phyloP scores from a whole-genome alignment of 2,113 vertebrate genomes.

The Pogonocichla stellata region DNA sequence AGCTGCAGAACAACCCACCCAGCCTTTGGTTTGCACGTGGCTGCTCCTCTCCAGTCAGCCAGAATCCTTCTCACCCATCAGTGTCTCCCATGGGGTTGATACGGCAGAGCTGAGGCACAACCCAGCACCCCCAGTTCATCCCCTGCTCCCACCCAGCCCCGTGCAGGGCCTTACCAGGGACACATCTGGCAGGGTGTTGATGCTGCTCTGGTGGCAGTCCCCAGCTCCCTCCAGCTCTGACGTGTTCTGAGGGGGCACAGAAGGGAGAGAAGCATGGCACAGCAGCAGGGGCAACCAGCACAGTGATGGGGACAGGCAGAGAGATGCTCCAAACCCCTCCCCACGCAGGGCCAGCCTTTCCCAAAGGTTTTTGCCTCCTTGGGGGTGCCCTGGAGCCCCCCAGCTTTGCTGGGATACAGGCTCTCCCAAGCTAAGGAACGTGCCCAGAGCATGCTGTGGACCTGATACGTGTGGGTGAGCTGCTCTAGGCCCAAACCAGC shows the following conservation, averaged over 20 bases:
- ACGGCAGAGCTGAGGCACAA: neutral
- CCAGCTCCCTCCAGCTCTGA: constrained; percentile 81
- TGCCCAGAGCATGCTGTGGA: neutral
- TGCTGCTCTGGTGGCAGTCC: constrained; percentile 73
- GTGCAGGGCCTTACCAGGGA: constrained; percentile 85
- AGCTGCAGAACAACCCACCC: neutral
- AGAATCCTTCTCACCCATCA: neutral
- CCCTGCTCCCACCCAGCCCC: neutral
- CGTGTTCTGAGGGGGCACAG: constrained; percentile 80
- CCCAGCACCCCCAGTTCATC: neutral
- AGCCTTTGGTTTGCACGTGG: neutral
- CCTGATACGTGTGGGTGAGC: neutral
- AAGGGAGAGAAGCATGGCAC: neutral
- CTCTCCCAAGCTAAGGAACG: neutral
- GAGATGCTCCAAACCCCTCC: neutral
- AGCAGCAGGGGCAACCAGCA: neutral
- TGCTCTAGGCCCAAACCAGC: neutral
- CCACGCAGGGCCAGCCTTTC: neutral
- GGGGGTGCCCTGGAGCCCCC: neutral
- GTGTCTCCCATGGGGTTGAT: rapidly evolving
- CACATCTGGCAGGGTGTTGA: constrained; percentile 85
- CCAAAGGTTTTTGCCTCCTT: neutral
- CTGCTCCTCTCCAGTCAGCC: neutral
- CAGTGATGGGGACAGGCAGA: neutral
- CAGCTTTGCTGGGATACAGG: neutral